Percentiles rank a stretch among this genome's conserved stretches.
Evolutionary conservation across 2,797 vertebrate genomes (phyloP).

Genomic region (Muscicapa striata): DNA sequence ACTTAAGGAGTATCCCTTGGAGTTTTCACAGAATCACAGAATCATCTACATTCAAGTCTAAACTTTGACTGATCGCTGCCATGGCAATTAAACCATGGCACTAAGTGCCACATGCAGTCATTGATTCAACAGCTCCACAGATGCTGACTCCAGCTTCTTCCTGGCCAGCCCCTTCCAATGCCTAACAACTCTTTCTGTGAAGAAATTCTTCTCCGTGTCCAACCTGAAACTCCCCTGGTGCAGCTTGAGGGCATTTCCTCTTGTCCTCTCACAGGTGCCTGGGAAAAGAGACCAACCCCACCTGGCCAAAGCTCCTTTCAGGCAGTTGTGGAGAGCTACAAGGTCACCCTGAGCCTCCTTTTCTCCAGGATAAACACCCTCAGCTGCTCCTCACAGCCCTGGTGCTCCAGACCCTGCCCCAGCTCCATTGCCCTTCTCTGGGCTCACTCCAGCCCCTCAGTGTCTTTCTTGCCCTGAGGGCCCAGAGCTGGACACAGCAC

Average conservation of each 20-base stretch:
- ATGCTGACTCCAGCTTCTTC: accelerated
- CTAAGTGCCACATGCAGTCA: background rate
- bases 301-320: accelerated
- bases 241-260: background rate
- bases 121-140: background rate
- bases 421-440: background rate
- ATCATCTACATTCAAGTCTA: no score
- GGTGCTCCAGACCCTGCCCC: background rate
- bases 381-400: no score
- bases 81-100: background rate
- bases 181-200: background rate
- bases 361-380: no score
- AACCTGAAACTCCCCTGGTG: background rate
- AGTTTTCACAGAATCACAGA: background rate
- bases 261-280: accelerated
- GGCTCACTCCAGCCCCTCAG: background rate
- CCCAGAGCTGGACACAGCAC: background rate
- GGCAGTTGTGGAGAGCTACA: accelerated
- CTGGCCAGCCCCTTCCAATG: background rate
- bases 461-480: background rate
- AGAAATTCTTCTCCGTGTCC: background rate
- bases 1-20: background rate
- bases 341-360: background rate
- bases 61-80: background rate
- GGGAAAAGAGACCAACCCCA: background rate